Evolutionary conservation across 2,797 vertebrate species (phyloP).

Genomic region (Chiloscyllium punctatum): DNA sequence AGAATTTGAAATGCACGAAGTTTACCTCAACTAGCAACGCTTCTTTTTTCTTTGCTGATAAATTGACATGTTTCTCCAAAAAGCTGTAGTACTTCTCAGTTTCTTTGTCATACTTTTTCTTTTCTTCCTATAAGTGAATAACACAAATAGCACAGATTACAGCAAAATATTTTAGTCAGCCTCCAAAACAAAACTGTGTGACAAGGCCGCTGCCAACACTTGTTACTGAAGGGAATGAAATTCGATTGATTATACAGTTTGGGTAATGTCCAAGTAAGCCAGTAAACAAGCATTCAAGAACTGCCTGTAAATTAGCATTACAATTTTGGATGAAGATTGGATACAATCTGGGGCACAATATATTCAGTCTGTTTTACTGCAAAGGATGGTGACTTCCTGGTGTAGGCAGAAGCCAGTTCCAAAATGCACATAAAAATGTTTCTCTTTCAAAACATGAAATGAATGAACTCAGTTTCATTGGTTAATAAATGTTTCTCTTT

Average conservation of each 20-base stretch:
- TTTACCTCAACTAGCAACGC: conserved; percentile 88
- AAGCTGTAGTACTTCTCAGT: conserved; percentile 95
- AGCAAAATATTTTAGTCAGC: background rate
- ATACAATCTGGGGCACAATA: background rate
- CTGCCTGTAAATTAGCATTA: background rate
- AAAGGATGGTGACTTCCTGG: background rate
- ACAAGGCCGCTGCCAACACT: background rate
- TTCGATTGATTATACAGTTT: background rate
- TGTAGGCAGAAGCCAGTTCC: background rate
- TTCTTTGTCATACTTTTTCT: conserved; percentile 95
- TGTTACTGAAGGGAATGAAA: background rate
- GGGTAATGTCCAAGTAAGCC: background rate
- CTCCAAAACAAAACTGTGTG: background rate
- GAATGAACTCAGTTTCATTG: background rate
- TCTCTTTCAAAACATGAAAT: background rate
- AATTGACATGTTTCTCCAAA: conserved; percentile 88
- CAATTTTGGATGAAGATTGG: background rate
- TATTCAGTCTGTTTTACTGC: background rate
- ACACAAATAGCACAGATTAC: conserved; percentile 17
- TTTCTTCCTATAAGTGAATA: conserved; percentile 71
- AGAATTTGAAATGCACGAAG: background rate
- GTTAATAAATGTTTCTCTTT: background rate
- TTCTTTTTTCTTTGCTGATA: conserved; percentile 98
- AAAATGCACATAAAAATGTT: background rate
- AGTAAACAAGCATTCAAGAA: background rate